Evolutionary conservation across 2,797 vertebrate species (phyloP).

Genomic region (Danio kyathit): DNA sequence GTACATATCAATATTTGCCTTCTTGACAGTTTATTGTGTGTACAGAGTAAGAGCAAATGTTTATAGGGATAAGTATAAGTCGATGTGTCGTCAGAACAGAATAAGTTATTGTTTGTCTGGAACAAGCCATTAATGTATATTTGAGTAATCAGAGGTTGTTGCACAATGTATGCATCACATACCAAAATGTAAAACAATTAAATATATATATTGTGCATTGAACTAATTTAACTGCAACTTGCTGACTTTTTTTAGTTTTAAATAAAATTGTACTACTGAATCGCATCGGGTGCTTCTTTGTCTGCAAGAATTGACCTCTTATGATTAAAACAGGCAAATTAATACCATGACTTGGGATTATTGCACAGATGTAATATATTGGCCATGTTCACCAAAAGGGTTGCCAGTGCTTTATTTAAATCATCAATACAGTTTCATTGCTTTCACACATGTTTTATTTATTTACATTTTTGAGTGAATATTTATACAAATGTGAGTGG

Average conservation of each 20-base stretch:
- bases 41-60: conserved; percentile 71
- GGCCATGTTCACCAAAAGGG: too few relatives aligned
- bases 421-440: too few relatives aligned
- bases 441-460: too few relatives aligned
- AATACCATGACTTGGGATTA: background rate
- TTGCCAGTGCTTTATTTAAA: too few relatives aligned
- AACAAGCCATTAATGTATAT: conserved; percentile 88
- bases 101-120: conserved; percentile 86
- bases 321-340: background rate
- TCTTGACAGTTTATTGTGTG: conserved; percentile 73
- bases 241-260: conserved; percentile 93
- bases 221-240: conserved; percentile 82
- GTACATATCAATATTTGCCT: conserved; percentile 82
- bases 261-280: conserved; percentile 93
- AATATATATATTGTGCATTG: conserved; percentile 77
- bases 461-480: too few relatives aligned
- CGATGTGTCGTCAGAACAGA: conserved; percentile 68
- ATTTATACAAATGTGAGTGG: too few relatives aligned
- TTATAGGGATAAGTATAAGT: conserved; percentile 72
- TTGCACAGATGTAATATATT: background rate
- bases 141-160: conserved; percentile 85
- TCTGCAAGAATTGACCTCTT: background rate
- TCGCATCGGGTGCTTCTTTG: conserved; percentile 50
- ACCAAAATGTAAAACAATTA: conserved; percentile 80
- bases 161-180: conserved; percentile 84